Evolutionary conservation across 2,113 vertebrate species (phyloP), one percentile per base, ranked within the genome.

Genomic region (Scopus umbretta): DNA sequence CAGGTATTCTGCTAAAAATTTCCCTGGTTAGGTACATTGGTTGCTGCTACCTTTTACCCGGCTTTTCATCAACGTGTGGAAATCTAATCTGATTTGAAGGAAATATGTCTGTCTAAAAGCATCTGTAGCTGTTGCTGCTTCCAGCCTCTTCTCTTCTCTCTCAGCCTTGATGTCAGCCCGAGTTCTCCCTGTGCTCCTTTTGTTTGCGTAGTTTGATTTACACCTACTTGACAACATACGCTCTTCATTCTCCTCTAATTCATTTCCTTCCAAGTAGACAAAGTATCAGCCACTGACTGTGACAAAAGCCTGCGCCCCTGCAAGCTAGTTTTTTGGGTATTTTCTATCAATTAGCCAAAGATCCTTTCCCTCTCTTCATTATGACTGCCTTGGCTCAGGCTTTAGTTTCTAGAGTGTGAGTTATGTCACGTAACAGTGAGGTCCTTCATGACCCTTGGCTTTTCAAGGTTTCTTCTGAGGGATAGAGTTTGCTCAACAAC

Each of bases 121-220:
- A 61, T 71, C 73, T 82, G 40, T 58, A 55, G 70, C 74, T 71
- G 42, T 32, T 85, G 20, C n/a, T 85, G 34, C 82, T 88, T 88
- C n/a, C 67, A 94, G n/a, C 30, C 34, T 86, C 50, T 91, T 62
- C 56, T 88, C 55, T 87, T 29, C 40, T 47, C 43, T 70, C n/a
- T 86, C 34, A 66, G 74, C 40, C 67, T 70, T 75, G 52, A 80
- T 91, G 63, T 72, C 67, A 78, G 65, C 36, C 87, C n/a, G 76
- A 78, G 59, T 59, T 88, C 75, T 94, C 32, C 58, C 45, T 59
- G 23, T 65, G 43, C 68, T 80, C 38, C 68, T 93, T 93, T 84
- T 93, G 85, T 96, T 93, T 90, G 56, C 83, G 92, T 94, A 19
- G 58, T 80, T 94, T 80, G 61, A 81, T 91, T 93, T 88, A 92